Percentiles rank a stretch among this genome's conserved stretches.
Conservation (phyloP, 2,888 invertebrate genomes). For the Clunio marinus region DNA sequence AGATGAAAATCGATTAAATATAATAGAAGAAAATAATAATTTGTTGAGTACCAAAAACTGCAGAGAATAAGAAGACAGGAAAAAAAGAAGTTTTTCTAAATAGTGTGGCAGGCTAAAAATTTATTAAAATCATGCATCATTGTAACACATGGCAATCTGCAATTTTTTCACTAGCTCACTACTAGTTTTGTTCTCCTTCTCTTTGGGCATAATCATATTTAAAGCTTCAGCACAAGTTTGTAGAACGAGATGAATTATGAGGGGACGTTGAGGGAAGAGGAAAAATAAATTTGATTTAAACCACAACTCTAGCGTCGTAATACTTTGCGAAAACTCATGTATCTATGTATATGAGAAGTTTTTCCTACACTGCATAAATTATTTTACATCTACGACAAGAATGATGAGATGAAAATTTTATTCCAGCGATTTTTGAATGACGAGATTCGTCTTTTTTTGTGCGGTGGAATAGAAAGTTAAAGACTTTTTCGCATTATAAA, state of each 20-base stretch:
- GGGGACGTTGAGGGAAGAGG: neutral
- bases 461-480: too few species aligned
- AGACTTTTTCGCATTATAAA: too few species aligned
- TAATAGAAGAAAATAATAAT: too few species aligned
- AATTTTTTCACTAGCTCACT: neutral
- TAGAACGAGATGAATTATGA: conserved; percentile 32
- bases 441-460: neutral
- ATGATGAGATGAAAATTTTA: neutral
- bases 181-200: neutral
- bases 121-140: conserved; percentile 38
- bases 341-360: neutral
- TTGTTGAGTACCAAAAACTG: too few species aligned
- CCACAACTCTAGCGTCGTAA: conserved; percentile 21
- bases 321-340: neutral
- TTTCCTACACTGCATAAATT: neutral
- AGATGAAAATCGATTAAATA: too few species aligned
- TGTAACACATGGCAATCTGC: conserved; percentile 37
- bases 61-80: too few species aligned
- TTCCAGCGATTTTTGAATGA: neutral
- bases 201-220: conserved; percentile 25
- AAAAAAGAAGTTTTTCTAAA: too few species aligned
- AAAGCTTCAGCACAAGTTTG: conserved; percentile 24
- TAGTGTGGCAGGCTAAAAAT: conserved; percentile 5
- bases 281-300: conserved; percentile 36
- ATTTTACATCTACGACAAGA: too few species aligned